Conservation (phyloP, 2,797 vertebrate species). For the Crenichthys baileyi region DNA sequence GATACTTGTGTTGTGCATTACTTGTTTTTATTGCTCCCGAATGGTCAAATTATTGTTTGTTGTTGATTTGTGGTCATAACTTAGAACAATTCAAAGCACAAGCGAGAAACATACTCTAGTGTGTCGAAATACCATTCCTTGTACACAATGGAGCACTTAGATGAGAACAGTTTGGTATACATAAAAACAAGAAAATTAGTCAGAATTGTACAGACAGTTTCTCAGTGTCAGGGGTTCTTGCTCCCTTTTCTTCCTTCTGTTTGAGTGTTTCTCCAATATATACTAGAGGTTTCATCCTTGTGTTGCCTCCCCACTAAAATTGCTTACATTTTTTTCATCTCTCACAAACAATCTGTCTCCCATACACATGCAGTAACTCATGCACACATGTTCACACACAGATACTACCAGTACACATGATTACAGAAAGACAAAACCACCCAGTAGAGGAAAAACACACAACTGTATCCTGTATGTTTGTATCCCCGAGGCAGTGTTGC, state of each 20-base stretch:
- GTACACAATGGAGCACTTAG: background rate
- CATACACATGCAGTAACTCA: slow-evolving; percentile 21
- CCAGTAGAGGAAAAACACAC: slow-evolving; percentile 19
- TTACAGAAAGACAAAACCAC: slow-evolving; percentile 46
- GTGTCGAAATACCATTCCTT: slow-evolving; percentile 12
- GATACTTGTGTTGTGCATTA: background rate
- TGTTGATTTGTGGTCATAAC: background rate
- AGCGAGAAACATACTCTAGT: slow-evolving; percentile 1
- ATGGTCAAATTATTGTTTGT: slow-evolving; percentile 1
- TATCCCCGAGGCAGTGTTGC: slow-evolving; percentile 62
- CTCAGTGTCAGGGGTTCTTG: slow-evolving; percentile 22
- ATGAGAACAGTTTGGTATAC: slow-evolving; percentile 23
- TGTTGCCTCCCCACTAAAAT: slow-evolving; percentile 51
- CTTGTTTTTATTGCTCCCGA: background rate
- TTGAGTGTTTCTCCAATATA: slow-evolving; percentile 48
- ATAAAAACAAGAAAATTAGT: slow-evolving; percentile 17
- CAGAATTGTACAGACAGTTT: slow-evolving; percentile 19
- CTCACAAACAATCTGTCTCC: slow-evolving; percentile 48
- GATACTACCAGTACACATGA: slow-evolving; percentile 38
- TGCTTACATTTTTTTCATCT: slow-evolving; percentile 36
- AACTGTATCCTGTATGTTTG: slow-evolving; percentile 32
- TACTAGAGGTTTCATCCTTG: slow-evolving; percentile 57
- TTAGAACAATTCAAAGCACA: background rate
- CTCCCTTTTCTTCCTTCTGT: slow-evolving; percentile 21
- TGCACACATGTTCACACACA: slow-evolving; percentile 30